Evolutionary conservation across 2,888 invertebrate genomes (phyloP), one percentile per base, ranked within the genome.

Genomic region (Drosophila quinaria): DNA sequence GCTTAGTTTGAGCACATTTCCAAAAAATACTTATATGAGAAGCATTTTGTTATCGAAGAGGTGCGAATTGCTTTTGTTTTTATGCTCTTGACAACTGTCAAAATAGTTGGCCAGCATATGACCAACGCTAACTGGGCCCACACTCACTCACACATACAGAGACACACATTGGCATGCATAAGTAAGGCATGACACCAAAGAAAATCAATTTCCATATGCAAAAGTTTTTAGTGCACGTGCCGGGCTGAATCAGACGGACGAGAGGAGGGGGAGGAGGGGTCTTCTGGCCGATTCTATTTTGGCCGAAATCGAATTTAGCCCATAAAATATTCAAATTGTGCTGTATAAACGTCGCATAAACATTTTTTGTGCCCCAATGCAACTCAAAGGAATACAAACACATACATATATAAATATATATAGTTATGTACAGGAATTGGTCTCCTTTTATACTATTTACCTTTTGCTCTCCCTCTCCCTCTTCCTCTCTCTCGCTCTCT

Each of bases 181-280:
- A 64, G 77, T 62, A 72, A 64, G 80, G 70, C 51, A 74, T 75
- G 74, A 73, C 74, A 74, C 67, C 89, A 77, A 83, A 80, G 81
- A 76, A 86, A 86, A 86, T 86, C 86, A 86, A 86, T 86, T 86
- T 86, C 89, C 89, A 86, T 90, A 89, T 90, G 89, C 85, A 90
- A 89, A 86, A 89, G 78, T 89, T 85, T 83, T 87, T 88, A 78
- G 84, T 83, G 90, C 56, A 90, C 86, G 80, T 85, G 74, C 74
- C 74, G 81, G 63, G 25, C 3, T n/a, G 37, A 35, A 35, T 13
- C 13, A 5, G 11, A 11, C 9, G 3, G 11, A 1, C 0, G 13
- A 35, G 4, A n/a, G n/a, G n/a, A n/a, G 33, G 4, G 33, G 4
- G 35, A 5, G 35, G 41, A 50, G 37, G 31, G 41, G 33, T 22